A percentile compares a stretch with the other conserved stretches of the same genome.
These are phyloP conservation scores for Caenorhabditis latens DNA, from an alignment of 1,140 invertebrate genomes.

Conservation along the genomic window DNA sequence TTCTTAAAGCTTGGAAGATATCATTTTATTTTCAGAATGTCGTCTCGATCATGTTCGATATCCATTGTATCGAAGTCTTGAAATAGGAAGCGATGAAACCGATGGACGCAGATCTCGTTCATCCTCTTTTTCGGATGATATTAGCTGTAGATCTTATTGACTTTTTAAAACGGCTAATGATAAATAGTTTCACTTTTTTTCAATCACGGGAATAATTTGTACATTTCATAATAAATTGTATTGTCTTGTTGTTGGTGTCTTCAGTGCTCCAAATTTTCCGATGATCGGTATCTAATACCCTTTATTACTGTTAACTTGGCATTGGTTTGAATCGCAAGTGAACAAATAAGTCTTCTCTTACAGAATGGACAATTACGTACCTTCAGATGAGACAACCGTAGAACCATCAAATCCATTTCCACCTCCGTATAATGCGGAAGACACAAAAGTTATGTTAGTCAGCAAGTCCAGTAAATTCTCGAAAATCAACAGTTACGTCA, in stretches of 20 bases:
- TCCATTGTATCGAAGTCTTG: constrained; percentile 20
- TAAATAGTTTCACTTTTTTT: background rate
- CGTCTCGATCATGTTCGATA: constrained; percentile 25
- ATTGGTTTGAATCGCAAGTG: background rate
- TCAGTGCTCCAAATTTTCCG: background rate
- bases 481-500: constrained; percentile 32
- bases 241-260: background rate
- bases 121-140: constrained; percentile 37
- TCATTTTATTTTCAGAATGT: constrained; percentile 18
- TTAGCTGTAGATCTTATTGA: constrained; percentile 36
- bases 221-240: background rate
- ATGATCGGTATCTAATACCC: too few species aligned
- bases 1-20: background rate
- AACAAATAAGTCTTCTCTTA: background rate
- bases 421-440: background rate
- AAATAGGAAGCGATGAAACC: constrained; percentile 28
- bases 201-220: background rate
- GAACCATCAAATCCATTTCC: constrained; percentile 21
- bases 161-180: background rate
- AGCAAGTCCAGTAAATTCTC: constrained; percentile 39
- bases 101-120: constrained; percentile 22
- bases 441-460: constrained; percentile 9
- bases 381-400: background rate
- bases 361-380: constrained; percentile 30
- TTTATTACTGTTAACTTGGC: background rate